Percentiles rank a stretch among this genome's conserved stretches.
phyloP scores from a whole-genome alignment of 2,797 vertebrate genomes.

The Ambastaia sidthimunki region DNA sequence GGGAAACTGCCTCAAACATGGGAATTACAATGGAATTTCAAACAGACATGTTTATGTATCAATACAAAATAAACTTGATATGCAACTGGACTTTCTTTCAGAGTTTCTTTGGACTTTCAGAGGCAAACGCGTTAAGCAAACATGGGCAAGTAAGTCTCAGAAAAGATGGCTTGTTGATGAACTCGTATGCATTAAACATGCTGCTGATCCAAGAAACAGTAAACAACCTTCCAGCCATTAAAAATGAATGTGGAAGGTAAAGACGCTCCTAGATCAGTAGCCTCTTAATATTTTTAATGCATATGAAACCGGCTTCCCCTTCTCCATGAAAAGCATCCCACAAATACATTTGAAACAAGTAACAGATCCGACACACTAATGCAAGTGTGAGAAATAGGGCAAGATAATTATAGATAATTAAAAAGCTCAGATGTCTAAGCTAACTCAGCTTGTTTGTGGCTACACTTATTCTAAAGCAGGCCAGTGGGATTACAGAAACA shows the following conservation, averaged over 20 bases:
- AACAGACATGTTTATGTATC: background rate
- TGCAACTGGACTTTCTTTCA: background rate
- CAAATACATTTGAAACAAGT: background rate
- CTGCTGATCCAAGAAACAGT: background rate
- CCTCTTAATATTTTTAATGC: background rate
- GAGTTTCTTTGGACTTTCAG: background rate
- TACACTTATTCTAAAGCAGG: background rate
- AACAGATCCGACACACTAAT: background rate
- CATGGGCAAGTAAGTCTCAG: background rate
- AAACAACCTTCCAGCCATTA: background rate
- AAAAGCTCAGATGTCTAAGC: background rate
- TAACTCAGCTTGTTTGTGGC: background rate
- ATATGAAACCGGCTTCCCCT: background rate
- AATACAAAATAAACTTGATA: background rate
- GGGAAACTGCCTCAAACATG: background rate
- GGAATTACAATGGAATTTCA: background rate
- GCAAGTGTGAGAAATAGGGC: background rate
- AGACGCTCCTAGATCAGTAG: background rate
- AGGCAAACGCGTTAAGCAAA: conserved; percentile 18
- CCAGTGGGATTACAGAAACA: background rate
- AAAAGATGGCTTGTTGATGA: background rate
- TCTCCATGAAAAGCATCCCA: background rate
- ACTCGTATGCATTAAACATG: background rate
- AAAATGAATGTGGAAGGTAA: conserved; percentile 2
- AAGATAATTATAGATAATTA: background rate